Conservation (phyloP, 37 sponge, comb jelly and placozoan genomes). For the Oopsacas minuta region DNA sequence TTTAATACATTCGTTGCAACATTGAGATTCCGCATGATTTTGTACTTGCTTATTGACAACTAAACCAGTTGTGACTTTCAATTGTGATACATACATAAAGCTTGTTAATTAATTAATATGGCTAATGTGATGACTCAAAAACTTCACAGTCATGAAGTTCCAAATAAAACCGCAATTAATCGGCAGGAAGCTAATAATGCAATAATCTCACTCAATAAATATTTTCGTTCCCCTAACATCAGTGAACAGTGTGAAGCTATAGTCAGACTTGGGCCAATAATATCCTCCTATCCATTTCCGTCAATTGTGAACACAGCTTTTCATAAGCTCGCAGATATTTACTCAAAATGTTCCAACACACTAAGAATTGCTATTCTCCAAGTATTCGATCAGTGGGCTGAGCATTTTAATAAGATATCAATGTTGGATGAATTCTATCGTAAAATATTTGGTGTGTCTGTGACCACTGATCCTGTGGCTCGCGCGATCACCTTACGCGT, state of each 20-base stretch:
- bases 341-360: constrained; percentile 39
- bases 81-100: no score
- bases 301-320: constrained; percentile 66
- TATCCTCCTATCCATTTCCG: constrained; percentile 76
- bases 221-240: constrained; percentile 52
- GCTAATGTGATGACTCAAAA: constrained; percentile 8
- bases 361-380: constrained; percentile 57
- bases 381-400: constrained; percentile 45
- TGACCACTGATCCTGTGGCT: constrained; percentile 89
- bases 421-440: constrained; percentile 59
- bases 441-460: constrained; percentile 57
- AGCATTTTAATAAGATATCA: constrained; percentile 70
- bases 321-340: constrained; percentile 68
- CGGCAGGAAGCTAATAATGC: neutral
- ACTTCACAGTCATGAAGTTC: neutral
- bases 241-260: constrained; percentile 89
- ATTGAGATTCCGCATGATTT: no score
- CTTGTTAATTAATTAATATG: no score
- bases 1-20: no score
- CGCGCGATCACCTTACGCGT: constrained; percentile 71
- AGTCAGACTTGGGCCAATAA: constrained; percentile 51
- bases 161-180: neutral
- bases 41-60: no score
- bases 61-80: no score
- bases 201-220: constrained; percentile 24